Conservation (phyloP, 2,888 invertebrate genomes). For the Miltochrista miniata region DNA sequence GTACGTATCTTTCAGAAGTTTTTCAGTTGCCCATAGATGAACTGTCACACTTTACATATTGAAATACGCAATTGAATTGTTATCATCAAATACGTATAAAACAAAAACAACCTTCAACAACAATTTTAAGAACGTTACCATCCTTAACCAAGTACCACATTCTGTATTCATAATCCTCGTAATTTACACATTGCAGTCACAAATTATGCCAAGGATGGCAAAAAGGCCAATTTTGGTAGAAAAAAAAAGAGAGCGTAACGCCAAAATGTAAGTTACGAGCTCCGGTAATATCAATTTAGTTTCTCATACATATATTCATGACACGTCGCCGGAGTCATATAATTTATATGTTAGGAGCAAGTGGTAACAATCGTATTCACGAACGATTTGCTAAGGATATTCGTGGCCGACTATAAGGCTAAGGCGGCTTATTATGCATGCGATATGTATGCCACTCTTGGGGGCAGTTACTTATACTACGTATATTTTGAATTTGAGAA, state of each 20-base stretch:
- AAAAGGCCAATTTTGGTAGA: constrained; percentile 72
- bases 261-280: constrained; percentile 71
- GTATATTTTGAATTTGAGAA: constrained; percentile 57
- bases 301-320: constrained; percentile 82
- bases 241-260: constrained; percentile 56
- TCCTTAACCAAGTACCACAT: constrained; percentile 4
- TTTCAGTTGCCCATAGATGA: no score
- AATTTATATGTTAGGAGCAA: constrained; percentile 78
- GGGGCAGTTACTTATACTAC: constrained; percentile 76
- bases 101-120: not conserved
- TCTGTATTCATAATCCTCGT: constrained; percentile 62
- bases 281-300: constrained; percentile 78
- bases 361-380: constrained; percentile 77
- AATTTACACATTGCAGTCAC: constrained; percentile 77
- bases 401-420: constrained; percentile 39
- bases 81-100: no score
- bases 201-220: constrained; percentile 62
- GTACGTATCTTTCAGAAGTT: no score
- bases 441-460: constrained; percentile 72
- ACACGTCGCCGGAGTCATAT: constrained; percentile 75
- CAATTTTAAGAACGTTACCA: not conserved
- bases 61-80: no score
- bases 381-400: constrained; percentile 71
- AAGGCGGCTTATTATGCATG: constrained; percentile 68
- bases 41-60: no score